Conservation (phyloP, 2,797 vertebrate species). For the Fistularia commersonii region DNA sequence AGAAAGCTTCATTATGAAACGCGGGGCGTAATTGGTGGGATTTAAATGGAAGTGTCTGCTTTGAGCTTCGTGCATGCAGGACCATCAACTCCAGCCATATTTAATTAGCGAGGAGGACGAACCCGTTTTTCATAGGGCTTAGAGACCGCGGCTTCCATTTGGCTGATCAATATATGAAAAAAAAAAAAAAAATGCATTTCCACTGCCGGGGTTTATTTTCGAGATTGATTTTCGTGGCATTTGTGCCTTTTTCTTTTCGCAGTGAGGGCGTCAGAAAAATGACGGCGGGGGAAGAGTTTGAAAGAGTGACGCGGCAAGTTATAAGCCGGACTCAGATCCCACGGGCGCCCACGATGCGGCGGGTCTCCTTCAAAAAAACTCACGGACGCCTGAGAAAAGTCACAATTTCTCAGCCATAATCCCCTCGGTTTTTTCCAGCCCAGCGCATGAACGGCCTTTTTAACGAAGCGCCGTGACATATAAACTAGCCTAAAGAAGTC, state of each 20-base stretch:
- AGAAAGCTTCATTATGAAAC: slow-evolving; percentile 18
- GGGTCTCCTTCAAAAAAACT: no score
- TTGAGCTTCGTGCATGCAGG: slow-evolving; percentile 4
- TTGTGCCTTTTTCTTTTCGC: slow-evolving; percentile 13
- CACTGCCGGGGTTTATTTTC: slow-evolving; percentile 12
- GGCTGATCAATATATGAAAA: not conserved
- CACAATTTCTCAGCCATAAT: no score
- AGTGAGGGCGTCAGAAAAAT: not conserved
- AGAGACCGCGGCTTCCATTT: slow-evolving; percentile 3
- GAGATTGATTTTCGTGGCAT: slow-evolving; percentile 25
- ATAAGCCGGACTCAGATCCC: slow-evolving; percentile 18
- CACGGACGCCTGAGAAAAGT: no score
- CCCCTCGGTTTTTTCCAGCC: no score
- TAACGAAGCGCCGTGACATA: no score
- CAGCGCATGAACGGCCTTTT: no score
- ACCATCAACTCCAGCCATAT: slow-evolving; percentile 13
- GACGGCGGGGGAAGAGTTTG: slow-evolving; percentile 2
- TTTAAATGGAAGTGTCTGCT: slow-evolving; percentile 28
- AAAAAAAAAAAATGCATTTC: no score
- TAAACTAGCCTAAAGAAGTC: no score
- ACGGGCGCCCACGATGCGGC: no score
- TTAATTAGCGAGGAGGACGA: slow-evolving; percentile 5
- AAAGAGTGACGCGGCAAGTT: slow-evolving; percentile 4
- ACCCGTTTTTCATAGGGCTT: slow-evolving; percentile 13
- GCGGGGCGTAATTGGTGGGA: slow-evolving; percentile 25